phyloP scores from a whole-genome alignment of 2,797 vertebrate genomes.

The Microchirus variegatus region DNA sequence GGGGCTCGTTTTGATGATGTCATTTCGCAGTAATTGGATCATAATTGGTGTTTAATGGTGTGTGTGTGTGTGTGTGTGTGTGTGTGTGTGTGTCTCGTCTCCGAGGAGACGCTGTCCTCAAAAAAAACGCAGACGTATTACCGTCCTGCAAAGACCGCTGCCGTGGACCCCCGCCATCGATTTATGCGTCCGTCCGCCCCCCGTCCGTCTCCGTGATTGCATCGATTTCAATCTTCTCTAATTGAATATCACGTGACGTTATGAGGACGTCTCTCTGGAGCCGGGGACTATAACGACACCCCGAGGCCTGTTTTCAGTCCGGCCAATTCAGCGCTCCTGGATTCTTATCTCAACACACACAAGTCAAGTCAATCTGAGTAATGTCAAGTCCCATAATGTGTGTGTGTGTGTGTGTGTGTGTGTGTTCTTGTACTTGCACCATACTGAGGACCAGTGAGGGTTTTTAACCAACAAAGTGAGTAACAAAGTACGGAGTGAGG shows the following conservation, averaged over 20 bases:
- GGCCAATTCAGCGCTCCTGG: conserved; percentile 37
- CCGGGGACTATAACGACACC: conserved; percentile 50
- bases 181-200: conserved; percentile 54
- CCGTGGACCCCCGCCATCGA: conserved; percentile 50
- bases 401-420: too few species aligned
- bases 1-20: conserved; percentile 42
- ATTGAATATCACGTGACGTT: conserved; percentile 66
- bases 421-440: too few species aligned
- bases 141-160: conserved; percentile 26
- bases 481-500: too few species aligned
- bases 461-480: too few species aligned
- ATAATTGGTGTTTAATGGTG: conserved; percentile 66
- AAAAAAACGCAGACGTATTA: conserved; percentile 27
- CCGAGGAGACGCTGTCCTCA: conserved; percentile 37
- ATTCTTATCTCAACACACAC: conserved; percentile 36
- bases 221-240: conserved; percentile 54
- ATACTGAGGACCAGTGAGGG: too few species aligned
- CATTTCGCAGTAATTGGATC: conserved; percentile 58
- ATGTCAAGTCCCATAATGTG: too few species aligned
- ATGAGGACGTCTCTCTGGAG: conserved; percentile 45
- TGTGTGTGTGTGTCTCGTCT: conserved; percentile 13
- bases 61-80: conserved; percentile 13
- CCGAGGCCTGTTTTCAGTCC: conserved; percentile 11
- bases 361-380: conserved; percentile 28
- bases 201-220: conserved; percentile 36